Percentiles rank a stretch among this genome's conserved stretches.
Conservation (phyloP, 1,140 invertebrate genomes). For the Bemisia tabaci region DNA sequence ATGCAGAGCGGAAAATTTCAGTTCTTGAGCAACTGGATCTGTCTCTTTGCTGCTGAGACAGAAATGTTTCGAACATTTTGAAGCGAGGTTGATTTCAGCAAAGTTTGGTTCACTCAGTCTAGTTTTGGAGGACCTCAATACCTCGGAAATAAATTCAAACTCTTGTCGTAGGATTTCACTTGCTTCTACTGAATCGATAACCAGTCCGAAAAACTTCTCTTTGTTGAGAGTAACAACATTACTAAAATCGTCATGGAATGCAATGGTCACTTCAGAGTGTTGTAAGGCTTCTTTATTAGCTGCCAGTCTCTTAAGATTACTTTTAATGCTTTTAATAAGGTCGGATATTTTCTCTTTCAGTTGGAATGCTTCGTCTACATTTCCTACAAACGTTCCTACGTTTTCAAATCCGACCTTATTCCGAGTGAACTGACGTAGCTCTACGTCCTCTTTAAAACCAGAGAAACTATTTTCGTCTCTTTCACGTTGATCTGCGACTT, state of each 20-base stretch:
- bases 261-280: neutral
- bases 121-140: neutral
- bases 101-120: too few relatives aligned
- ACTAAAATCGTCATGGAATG: neutral
- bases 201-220: too few relatives aligned
- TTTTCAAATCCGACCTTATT: too few relatives aligned
- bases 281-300: neutral
- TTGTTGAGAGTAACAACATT: neutral
- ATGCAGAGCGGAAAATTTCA: neutral
- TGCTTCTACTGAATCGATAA: too few relatives aligned
- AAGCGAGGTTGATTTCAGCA: too few relatives aligned
- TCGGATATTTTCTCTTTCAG: too few relatives aligned
- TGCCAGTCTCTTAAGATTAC: neutral
- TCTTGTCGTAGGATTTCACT: neutral
- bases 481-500: too few relatives aligned
- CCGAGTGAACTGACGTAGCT: too few relatives aligned
- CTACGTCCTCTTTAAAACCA: too few relatives aligned
- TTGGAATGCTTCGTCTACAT: too few relatives aligned
- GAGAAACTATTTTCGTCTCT: too few relatives aligned
- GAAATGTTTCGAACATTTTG: neutral
- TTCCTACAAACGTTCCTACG: too few relatives aligned
- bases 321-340: neutral
- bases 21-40: neutral
- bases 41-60: neutral
- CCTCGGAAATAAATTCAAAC: neutral